Conservation (phyloP, 2,797 vertebrate species). For the Acropternis orthonyx region DNA sequence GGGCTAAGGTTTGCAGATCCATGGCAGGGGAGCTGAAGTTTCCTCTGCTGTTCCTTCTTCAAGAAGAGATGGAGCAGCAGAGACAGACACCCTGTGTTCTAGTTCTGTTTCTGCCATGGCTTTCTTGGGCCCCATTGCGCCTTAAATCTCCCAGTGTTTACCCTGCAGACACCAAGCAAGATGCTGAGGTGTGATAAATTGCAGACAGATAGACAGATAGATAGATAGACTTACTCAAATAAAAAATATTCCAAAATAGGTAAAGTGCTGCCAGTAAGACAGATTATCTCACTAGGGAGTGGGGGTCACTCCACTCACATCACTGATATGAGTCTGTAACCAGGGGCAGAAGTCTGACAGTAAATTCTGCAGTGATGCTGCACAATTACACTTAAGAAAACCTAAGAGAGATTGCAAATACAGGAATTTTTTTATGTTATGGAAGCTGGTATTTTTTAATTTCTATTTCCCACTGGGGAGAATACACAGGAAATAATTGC, state of each 20-base stretch:
- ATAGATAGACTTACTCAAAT: not conserved
- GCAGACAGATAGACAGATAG: not conserved
- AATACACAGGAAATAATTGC: not conserved
- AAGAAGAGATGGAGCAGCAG: not conserved
- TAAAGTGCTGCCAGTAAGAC: not conserved
- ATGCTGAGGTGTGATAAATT: not conserved
- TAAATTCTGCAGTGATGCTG: not conserved
- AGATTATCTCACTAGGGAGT: not conserved
- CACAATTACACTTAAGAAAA: not conserved
- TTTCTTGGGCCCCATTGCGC: not conserved
- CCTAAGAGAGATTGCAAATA: not conserved
- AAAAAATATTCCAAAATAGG: too few relatives aligned
- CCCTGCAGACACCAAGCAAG: not conserved
- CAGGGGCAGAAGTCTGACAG: not conserved
- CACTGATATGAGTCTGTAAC: not conserved
- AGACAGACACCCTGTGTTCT: not conserved
- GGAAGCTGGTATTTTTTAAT: not conserved
- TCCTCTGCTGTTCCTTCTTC: not conserved
- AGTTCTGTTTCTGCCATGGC: not conserved
- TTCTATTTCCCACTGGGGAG: not conserved
- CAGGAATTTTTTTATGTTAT: not conserved
- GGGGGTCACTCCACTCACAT: not conserved
- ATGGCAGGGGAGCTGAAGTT: not conserved
- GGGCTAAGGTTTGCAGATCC: not conserved
- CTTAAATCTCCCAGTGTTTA: not conserved